Base-by-base conservation (phyloP, 2,113 vertebrate species). In the Galemys pyrenaicus region DNA sequence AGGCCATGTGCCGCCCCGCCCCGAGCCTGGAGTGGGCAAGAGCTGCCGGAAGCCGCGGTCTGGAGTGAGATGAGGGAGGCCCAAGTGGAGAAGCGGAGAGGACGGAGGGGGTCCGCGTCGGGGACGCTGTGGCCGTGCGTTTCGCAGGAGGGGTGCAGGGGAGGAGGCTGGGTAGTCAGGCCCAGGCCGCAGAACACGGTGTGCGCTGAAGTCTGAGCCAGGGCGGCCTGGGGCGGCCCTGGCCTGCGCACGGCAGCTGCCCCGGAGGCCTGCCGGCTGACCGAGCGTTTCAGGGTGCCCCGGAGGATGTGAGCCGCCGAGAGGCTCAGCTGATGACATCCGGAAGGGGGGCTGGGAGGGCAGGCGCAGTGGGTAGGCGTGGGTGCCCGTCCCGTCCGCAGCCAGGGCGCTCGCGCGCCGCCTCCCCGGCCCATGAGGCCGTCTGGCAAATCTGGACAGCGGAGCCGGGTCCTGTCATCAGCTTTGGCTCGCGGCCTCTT, bases 401-500 rank as follows among this genome's bases (percentile, higher is more conserved):
- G 49, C 49, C 49, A 7, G 49, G 46, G 46, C 46, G 8, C 49
- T 17, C 49, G 15, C 17, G 49, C 49, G 7, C 49, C 2, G 30
- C 80, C 51, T 35, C 28, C 16, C 11, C 26, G 0, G 56, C 5
- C 22, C 44, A 44, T 0, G 19, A 49, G 37, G 60, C 81, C 5
- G 2, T 78, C 78, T 51, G 87, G 83, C 28, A 17, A 2, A 16
- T 49, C 28, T 16, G 73, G 83, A 68, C 30, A 58, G 62, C 7
- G 4, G 82, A 41, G 56, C 17, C 0, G 74, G n/a, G n/a, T 11
- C 77, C 92, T 90, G 3, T 78, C 91, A 67, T 92, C 89, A 89
- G 87, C 87, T 9, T 20, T 11, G 65, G 11, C 85, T 51, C 68
- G 6, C 5, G 0, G 35, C 80, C 30, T 26, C 75, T 65, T 74